Base-by-base conservation (phyloP, 2,888 invertebrate species). In the Pantelozetes paolii region DNA sequence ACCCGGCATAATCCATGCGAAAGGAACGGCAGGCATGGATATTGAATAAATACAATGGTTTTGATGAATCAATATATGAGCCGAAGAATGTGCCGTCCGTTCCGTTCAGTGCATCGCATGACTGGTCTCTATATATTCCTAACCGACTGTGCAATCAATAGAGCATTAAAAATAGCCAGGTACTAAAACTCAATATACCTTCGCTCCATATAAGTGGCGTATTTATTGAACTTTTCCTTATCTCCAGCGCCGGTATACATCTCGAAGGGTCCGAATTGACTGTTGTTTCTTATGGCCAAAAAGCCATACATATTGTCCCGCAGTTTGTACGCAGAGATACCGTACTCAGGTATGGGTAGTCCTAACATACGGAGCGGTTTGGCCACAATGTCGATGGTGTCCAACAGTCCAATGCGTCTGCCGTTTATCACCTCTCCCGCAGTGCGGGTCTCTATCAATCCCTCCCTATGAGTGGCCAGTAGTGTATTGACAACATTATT, bases 21-120 rank as follows among this genome's bases (percentile, higher is more conserved):
- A 72, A 23, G n/a, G 72, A 32, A 15, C 72, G 62, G n/a, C 72
- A 72, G 1, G 59, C 36, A 36, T 72, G 72, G 6, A 23, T n/a
- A 64, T 72, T 72, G 18, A 30, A 32, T 18, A 72, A 15, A 62
- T 59, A 59, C 15, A 72, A 20, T 26, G 72, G 59, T 2, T 32
- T n/a, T 20, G 57, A 32, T 5, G 11, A 20, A 18, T 62, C 72
- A 3, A 36, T 5, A 48, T 26, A 64, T 15, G 75, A 20, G 23
- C 73, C 57, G 50, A 75, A 75, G 11, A 67, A 23, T 11, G 75
- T 45, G 15, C 72, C 72, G 23, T 72, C 72, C 9, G 64, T 72
- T 32, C 72, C 72, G 20, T 36, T 40, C n/a, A 72, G 9, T 1
- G 40, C 59, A 62, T 72, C 59, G 32, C 72, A 72, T 15, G 32